Conservation (phyloP, 2,888 invertebrate species). For the Monoplex corrugatus region DNA sequence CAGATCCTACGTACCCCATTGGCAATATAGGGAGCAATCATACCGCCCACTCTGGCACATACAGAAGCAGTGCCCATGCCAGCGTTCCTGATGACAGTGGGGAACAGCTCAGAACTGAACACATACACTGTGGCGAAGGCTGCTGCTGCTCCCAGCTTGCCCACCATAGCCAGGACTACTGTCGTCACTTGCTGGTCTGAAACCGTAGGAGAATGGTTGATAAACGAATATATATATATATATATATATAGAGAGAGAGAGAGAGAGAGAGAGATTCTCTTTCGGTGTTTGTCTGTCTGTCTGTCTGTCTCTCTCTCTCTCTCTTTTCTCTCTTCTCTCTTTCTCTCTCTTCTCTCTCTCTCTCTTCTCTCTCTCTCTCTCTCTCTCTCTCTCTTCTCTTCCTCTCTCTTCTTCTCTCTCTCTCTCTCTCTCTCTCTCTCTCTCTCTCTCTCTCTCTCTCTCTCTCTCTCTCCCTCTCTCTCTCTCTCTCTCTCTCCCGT, state of each 20-base stretch:
- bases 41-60: constrained; percentile 67
- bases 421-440: background rate
- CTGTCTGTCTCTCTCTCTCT: no score
- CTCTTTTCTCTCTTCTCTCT: background rate
- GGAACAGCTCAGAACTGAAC: constrained; percentile 65
- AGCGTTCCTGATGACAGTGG: constrained; percentile 67
- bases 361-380: background rate
- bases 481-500: background rate
- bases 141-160: constrained; percentile 67
- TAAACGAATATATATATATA: no score
- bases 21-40: constrained; percentile 69
- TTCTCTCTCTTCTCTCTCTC: background rate
- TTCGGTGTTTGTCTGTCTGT: no score
- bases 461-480: constrained; percentile 1
- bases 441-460: background rate
- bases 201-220: no score
- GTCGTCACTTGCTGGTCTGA: no score
- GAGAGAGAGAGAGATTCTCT: no score
- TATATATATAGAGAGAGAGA: no score
- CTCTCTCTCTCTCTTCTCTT: background rate
- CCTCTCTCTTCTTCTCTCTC: background rate
- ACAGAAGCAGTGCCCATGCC: constrained; percentile 68
- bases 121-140: constrained; percentile 66
- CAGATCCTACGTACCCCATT: constrained; percentile 59
- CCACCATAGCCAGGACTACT: constrained; percentile 65